These are phyloP conservation scores for Hybognathus amarus DNA, from an alignment of 2,797 vertebrate species.

Conservation along the genomic window DNA sequence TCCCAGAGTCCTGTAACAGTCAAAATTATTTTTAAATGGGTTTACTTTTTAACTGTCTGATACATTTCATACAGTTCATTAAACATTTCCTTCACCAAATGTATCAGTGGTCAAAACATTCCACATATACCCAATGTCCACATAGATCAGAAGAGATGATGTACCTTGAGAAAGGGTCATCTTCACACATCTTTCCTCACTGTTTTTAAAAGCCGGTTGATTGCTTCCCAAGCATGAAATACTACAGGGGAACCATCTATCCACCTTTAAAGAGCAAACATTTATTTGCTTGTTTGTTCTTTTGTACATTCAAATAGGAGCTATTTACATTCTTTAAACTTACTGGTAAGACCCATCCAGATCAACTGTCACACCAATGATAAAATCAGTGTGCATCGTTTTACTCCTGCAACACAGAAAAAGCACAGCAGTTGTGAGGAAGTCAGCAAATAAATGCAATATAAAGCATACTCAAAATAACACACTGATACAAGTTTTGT, in stretches of 20 bases:
- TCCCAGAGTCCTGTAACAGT: conserved; percentile 80
- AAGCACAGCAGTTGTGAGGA: background rate
- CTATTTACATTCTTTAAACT: conserved; percentile 62
- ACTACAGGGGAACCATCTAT: conserved; percentile 79
- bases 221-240: conserved; percentile 81
- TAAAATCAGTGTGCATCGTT: conserved; percentile 66
- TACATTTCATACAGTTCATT: no score
- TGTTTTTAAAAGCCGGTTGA: conserved; percentile 84
- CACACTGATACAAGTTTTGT: background rate
- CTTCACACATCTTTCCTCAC: conserved; percentile 84
- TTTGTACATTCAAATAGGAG: background rate
- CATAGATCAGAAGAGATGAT: conserved; percentile 24
- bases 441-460: background rate
- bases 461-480: background rate
- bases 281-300: background rate
- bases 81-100: background rate
- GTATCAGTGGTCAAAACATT: background rate
- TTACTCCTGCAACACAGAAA: conserved; percentile 38
- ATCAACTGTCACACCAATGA: conserved; percentile 87
- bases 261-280: conserved; percentile 73
- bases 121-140: background rate
- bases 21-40: background rate
- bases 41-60: no score
- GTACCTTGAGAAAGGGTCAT: conserved; percentile 80
- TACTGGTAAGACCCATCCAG: conserved; percentile 85